phyloP scores from a whole-genome alignment of 2,888 invertebrate species.

The Eupithecia subfuscata region DNA sequence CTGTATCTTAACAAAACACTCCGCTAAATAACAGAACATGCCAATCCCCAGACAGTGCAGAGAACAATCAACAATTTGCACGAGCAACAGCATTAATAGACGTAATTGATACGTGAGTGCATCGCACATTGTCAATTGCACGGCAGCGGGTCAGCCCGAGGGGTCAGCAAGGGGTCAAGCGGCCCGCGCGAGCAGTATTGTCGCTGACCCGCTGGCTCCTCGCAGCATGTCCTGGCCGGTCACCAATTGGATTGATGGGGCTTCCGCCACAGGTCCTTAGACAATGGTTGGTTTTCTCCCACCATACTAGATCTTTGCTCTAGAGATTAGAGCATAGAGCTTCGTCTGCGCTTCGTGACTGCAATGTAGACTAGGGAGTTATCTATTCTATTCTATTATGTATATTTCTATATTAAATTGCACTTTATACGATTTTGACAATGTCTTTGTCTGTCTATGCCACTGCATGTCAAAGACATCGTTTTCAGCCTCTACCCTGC shows the following conservation, averaged over 20 bases:
- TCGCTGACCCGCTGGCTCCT: constrained; percentile 49
- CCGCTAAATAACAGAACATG: not conserved
- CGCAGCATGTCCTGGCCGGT: constrained; percentile 49
- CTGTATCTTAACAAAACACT: not conserved
- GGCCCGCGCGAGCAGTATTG: constrained; percentile 26
- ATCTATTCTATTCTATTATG: no score
- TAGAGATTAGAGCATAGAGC: not conserved
- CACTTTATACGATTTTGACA: no score
- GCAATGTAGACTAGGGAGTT: no score
- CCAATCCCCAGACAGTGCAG: not conserved
- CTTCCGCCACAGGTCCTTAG: constrained; percentile 18
- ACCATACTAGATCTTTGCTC: not conserved
- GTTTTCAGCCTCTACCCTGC: no score
- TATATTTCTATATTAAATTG: no score
- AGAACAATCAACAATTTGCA: constrained; percentile 5
- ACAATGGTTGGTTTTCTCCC: not conserved
- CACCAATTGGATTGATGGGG: constrained; percentile 59
- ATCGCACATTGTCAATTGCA: constrained; percentile 8
- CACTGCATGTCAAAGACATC: no score
- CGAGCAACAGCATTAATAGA: not conserved
- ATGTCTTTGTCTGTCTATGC: no score
- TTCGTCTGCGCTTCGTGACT: no score
- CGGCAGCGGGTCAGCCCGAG: constrained; percentile 8
- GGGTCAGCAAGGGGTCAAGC: constrained; percentile 2
- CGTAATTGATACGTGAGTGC: constrained; percentile 7